Evolutionary conservation across 2,797 vertebrate genomes (phyloP).

Genomic region (Rousettus madagascariensis): DNA sequence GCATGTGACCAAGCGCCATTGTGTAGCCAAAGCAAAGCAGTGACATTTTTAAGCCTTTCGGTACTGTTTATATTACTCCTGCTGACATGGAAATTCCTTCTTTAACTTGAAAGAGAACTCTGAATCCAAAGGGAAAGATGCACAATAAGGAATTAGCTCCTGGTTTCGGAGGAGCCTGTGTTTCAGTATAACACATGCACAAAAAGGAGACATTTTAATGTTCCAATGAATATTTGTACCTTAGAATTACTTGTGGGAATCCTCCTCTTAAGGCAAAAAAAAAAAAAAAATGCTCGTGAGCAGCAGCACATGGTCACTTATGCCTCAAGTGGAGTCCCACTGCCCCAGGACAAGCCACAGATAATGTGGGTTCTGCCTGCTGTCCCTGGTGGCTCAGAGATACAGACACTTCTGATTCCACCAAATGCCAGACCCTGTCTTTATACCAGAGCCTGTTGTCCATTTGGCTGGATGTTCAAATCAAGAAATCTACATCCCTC

Average conservation of each 20-base stretch:
- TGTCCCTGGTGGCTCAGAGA: conserved; percentile 22
- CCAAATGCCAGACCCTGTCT: not conserved
- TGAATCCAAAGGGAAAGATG: not conserved
- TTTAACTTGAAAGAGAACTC: conserved; percentile 26
- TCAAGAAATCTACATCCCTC: conserved; percentile 63
- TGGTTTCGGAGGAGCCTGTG: not conserved
- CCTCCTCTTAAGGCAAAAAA: not conserved
- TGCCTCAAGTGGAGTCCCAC: not conserved
- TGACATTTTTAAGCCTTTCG: conserved; percentile 25
- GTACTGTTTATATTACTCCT: not conserved
- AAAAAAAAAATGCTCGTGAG: not conserved
- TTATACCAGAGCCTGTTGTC: conserved; percentile 57
- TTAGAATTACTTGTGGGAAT: not conserved
- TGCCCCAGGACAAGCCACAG: not conserved
- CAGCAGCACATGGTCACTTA: not conserved
- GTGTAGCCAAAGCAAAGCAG: not conserved
- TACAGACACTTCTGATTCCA: not conserved
- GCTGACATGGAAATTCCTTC: not conserved
- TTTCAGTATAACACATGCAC: not conserved
- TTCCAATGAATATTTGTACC: not conserved
- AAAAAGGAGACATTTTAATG: not conserved
- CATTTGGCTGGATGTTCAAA: conserved; percentile 59
- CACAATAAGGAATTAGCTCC: not conserved
- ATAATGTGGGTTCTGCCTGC: not conserved
- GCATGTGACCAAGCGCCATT: not conserved